Conservation (phyloP, 2,113 vertebrate genomes). For the Shinisaurus crocodilurus region DNA sequence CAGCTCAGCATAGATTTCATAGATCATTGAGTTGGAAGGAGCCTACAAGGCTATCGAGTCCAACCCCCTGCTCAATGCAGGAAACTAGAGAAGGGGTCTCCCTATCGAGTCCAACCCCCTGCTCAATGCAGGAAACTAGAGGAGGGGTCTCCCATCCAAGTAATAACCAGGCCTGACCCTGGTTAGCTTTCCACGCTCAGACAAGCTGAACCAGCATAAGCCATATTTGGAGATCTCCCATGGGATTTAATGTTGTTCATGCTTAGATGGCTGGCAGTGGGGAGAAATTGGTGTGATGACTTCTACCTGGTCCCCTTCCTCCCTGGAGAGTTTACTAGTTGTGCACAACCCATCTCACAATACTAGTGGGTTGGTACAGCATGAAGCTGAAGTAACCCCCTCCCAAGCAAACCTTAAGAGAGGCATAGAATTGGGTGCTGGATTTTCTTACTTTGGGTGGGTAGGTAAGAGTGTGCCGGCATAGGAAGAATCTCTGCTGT, state of each 20-base stretch:
- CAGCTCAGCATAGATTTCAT: background rate
- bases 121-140: too few species aligned
- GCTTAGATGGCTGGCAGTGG: background rate
- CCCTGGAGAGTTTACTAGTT: background rate
- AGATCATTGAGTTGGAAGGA: too few species aligned
- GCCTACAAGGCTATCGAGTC: too few species aligned
- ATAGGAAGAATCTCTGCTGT: background rate
- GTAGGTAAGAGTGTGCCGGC: background rate
- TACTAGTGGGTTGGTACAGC: background rate
- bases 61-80: too few species aligned
- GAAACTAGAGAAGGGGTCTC: too few species aligned
- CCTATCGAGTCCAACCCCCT: too few species aligned
- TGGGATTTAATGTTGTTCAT: background rate
- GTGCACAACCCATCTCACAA: background rate
- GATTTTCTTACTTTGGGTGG: background rate
- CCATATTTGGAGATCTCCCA: too few species aligned
- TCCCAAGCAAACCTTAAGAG: background rate
- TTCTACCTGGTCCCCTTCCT: background rate
- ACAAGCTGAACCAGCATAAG: too few species aligned
- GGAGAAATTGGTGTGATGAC: background rate
- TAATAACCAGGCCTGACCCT: too few species aligned
- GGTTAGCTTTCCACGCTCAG: too few species aligned
- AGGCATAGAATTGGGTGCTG: background rate
- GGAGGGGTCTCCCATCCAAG: too few species aligned
- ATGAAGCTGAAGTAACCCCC: background rate